These are phyloP conservation scores for Beroe forskalii DNA, from an alignment of 37 sponge, comb jelly and placozoan genomes.

Conservation along the genomic window DNA sequence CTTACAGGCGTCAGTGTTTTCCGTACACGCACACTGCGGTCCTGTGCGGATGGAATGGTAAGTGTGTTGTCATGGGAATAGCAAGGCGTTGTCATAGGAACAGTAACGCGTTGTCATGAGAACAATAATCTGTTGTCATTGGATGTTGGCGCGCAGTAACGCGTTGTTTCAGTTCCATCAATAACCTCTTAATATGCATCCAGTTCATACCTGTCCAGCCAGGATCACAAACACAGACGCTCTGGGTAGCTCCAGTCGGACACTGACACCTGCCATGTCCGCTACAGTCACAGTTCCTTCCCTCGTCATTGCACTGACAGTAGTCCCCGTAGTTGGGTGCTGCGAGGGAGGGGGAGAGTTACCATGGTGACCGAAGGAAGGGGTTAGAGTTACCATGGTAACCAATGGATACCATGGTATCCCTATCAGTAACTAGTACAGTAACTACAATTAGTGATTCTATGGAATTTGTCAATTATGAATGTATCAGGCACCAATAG, in stretches of 20 bases:
- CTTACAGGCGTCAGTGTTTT: neutral
- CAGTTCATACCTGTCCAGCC: slow-evolving; percentile 61
- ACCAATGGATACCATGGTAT: no score
- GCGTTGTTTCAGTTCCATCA: no score
- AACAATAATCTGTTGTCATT: no score
- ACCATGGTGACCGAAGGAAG: no score
- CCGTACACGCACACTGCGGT: slow-evolving; percentile 4
- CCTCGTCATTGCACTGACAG: slow-evolving; percentile 62
- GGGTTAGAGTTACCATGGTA: neutral
- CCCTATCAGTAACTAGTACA: no score
- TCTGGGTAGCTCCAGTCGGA: neutral
- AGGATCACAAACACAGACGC: neutral
- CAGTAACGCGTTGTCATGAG: no score
- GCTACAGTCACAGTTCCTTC: slow-evolving; percentile 19
- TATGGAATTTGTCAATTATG: no score
- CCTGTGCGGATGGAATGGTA: neutral
- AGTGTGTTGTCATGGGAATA: no score
- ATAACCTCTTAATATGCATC: no score
- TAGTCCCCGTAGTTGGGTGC: slow-evolving; percentile 31
- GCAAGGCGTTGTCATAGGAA: no score
- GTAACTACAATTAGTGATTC: neutral
- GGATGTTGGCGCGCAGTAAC: no score
- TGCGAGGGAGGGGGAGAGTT: neutral
- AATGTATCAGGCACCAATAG: no score
- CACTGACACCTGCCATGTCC: slow-evolving; percentile 30